Evolutionary conservation across 1,140 invertebrate genomes (phyloP), one percentile per base, ranked within the genome.

Genomic region (Orchesella cincta): DNA sequence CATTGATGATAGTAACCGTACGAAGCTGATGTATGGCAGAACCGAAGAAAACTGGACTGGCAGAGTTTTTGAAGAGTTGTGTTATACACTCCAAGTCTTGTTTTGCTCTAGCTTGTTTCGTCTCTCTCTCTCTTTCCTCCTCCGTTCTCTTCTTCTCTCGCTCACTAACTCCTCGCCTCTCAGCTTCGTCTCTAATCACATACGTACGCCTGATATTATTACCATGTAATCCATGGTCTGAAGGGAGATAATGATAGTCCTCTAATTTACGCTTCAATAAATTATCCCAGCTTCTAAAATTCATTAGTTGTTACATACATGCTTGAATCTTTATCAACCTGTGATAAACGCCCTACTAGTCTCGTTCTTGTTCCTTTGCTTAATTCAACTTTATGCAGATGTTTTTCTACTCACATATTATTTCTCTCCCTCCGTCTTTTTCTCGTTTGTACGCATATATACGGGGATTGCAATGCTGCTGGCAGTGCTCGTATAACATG

Each of bases 221-320:
- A 67, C 52, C 52, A 18, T 67, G 62, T 67, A 67, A 33, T 67
- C 28, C 29, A 33, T 67, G 62, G 62, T 67, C 31, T 67, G 62
- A 67, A 67, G 62, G 62, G 62, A 67, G 62, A 67, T 67, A 67
- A 67, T 67, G 62, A 67, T 67, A 67, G 62, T 67, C 62, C 62
- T 67, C 62, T 67, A 67, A 67, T 67, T 67, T 67, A 67, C 62
- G 62, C 62, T 67, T 67, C 62, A 67, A 67, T 67, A 67, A 67
- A 67, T 67, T 67, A 67, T 67, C 62, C 31, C 28, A 67, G 62
- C 62, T 67, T 67, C 62, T 29, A 67, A 67, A 67, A 67, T 67
- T 67, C 62, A 67, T 67, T 67, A 67, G 62, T 67, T 67, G 28
- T 29, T 31, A 33, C 31, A 67, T 67, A 16, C 62, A 67, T 67